These are phyloP conservation scores for Archegozetes longisetosus DNA, from an alignment of 1,140 invertebrate genomes.

Conservation along the genomic window DNA sequence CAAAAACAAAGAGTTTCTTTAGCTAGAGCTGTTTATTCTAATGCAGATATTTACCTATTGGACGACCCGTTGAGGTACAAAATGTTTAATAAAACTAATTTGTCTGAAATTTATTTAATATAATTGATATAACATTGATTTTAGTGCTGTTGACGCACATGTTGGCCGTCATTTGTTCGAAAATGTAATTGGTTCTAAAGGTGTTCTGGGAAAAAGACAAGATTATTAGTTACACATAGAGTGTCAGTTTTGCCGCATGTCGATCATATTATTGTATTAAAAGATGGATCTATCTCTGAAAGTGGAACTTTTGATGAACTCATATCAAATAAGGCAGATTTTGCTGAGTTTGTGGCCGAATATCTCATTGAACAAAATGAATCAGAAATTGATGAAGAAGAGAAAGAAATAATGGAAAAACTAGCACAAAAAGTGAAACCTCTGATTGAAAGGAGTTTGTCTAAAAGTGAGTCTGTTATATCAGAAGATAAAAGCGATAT, in stretches of 20 bases:
- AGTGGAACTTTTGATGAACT: slow-evolving; percentile 32
- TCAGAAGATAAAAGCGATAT: too few relatives aligned
- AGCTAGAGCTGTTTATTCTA: slow-evolving; percentile 25
- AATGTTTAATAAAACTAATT: background rate
- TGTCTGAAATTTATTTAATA: too few relatives aligned
- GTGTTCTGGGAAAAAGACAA: slow-evolving; percentile 53
- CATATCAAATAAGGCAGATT: slow-evolving; percentile 25
- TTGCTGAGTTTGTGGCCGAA: too few relatives aligned
- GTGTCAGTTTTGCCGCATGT: slow-evolving; percentile 55
- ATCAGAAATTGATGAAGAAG: too few relatives aligned
- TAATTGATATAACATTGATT: background rate
- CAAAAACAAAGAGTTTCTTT: slow-evolving; percentile 31
- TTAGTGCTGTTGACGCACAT: slow-evolving; percentile 71
- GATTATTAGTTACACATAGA: slow-evolving; percentile 23
- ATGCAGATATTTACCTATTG: slow-evolving; percentile 28
- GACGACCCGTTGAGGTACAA: slow-evolving; percentile 28
- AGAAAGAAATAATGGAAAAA: too few relatives aligned
- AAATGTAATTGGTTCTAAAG: slow-evolving; percentile 60
- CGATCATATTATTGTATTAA: slow-evolving; percentile 69
- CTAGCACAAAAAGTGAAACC: too few relatives aligned
- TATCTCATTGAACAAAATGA: too few relatives aligned
- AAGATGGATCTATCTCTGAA: slow-evolving; percentile 42
- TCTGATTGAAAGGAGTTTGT: too few relatives aligned
- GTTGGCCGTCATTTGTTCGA: slow-evolving; percentile 93
- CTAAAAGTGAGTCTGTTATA: too few relatives aligned